Evolutionary conservation across 2,113 vertebrate genomes (phyloP).

Genomic region (Siphamia tubifer): DNA sequence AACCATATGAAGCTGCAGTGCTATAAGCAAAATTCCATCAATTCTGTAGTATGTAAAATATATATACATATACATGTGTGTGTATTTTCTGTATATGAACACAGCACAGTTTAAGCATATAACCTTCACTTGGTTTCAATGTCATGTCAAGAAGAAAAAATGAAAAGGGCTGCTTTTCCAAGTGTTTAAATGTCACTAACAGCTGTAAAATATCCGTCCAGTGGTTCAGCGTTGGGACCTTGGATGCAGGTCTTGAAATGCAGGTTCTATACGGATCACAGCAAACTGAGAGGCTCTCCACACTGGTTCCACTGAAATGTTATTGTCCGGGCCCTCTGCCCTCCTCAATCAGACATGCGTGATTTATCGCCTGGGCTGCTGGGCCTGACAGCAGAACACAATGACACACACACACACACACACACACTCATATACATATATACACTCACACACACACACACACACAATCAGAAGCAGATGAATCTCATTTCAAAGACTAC

Average conservation of each 20-base stretch:
- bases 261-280: constrained; percentile 38
- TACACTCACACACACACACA: constrained; percentile 19
- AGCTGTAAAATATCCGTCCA: constrained; percentile 53
- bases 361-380: constrained; percentile 75
- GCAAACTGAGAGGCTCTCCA: constrained; percentile 52
- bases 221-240: constrained; percentile 17
- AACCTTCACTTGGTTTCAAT: constrained; percentile 46
- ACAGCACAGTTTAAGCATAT: not conserved
- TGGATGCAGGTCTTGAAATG: constrained; percentile 34
- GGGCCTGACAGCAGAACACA: constrained; percentile 75
- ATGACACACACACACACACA: constrained; percentile 59
- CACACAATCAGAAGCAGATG: constrained; percentile 70
- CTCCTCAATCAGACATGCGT: constrained; percentile 78
- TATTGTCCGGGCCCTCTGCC: constrained; percentile 76
- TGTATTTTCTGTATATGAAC: not conserved
- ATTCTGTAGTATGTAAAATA: too few relatives aligned
- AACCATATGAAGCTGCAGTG: too few relatives aligned
- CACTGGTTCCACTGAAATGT: constrained; percentile 66
- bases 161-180: constrained; percentile 10
- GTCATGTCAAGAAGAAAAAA: too few relatives aligned
- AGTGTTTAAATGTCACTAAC: constrained; percentile 18
- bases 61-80: too few relatives aligned
- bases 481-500: constrained; percentile 75
- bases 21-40: too few relatives aligned
- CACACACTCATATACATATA: constrained; percentile 30